phyloP scores from a whole-genome alignment of 2,797 vertebrate species.

The Lagodon rhomboides region DNA sequence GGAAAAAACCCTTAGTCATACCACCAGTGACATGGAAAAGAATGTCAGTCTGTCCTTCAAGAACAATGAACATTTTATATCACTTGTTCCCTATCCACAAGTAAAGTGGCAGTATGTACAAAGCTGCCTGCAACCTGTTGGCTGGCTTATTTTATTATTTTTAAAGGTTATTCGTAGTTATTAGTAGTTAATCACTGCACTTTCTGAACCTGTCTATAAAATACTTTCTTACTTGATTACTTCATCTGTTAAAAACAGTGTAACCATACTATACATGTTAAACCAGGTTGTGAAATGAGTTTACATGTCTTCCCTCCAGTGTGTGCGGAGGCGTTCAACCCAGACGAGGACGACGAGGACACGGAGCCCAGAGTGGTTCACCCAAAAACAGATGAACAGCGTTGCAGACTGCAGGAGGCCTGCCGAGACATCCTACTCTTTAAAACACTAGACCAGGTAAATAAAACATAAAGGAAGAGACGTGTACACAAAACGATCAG shows the following conservation, averaged over 20 bases:
- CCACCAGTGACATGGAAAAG: not conserved
- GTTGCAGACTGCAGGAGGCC: constrained; percentile 96
- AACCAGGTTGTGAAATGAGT: not conserved
- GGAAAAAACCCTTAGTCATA: not conserved
- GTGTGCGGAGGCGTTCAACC: constrained; percentile 97
- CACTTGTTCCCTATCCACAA: not conserved
- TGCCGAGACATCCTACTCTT: constrained; percentile 98
- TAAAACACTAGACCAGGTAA: constrained; percentile 98
- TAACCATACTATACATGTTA: constrained; percentile 1
- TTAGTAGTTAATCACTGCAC: no score
- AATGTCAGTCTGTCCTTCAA: not conserved
- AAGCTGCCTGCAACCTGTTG: not conserved
- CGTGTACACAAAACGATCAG: not conserved
- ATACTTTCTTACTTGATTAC: not conserved
- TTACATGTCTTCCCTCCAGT: constrained; percentile 81
- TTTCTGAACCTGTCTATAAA: not conserved
- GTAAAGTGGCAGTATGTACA: not conserved
- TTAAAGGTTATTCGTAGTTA: no score
- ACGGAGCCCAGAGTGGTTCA: constrained; percentile 95
- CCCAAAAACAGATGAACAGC: constrained; percentile 97
- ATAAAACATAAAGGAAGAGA: not conserved
- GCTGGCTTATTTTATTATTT: not conserved
- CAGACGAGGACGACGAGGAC: constrained; percentile 98
- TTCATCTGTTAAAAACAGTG: not conserved
- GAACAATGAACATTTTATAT: not conserved